Conservation (phyloP, 2,888 invertebrate genomes). For the Creontiades dilutus region DNA sequence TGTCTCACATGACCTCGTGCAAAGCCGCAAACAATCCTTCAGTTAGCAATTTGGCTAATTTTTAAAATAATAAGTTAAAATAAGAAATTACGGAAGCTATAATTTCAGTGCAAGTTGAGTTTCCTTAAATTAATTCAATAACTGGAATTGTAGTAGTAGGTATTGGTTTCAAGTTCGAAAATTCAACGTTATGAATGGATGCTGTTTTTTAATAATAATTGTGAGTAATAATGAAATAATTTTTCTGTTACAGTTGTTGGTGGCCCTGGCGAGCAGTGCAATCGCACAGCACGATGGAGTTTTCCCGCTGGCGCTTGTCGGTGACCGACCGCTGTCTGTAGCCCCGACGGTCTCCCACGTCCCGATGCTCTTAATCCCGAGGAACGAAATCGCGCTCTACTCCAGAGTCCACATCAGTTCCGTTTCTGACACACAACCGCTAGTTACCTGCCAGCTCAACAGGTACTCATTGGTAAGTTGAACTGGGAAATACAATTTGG, state of each 20-base stretch:
- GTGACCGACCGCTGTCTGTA: conserved; percentile 75
- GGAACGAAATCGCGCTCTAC: conserved; percentile 76
- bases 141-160: too few species aligned
- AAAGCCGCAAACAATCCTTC: too few species aligned
- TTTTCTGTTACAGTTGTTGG: conserved; percentile 45
- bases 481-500: too few species aligned
- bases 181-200: too few species aligned
- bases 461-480: conserved; percentile 38
- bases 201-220: too few species aligned
- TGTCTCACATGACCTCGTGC: too few species aligned
- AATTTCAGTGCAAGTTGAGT: too few species aligned
- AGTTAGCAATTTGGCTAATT: too few species aligned
- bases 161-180: too few species aligned
- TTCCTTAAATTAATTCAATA: too few species aligned
- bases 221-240: neutral
- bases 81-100: too few species aligned
- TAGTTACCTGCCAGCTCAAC: conserved; percentile 78
- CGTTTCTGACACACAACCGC: conserved; percentile 78
- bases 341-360: conserved; percentile 73
- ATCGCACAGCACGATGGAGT: conserved; percentile 48
- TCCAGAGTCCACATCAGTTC: conserved; percentile 78
- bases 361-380: conserved; percentile 75
- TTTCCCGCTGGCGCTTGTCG: conserved; percentile 75
- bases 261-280: conserved; percentile 43
- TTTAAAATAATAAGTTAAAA: too few species aligned